Percentiles rank a stretch among this genome's conserved stretches.
These are phyloP conservation scores for Caenorhabditis afra DNA, from an alignment of 2,888 invertebrate species.

Conservation along the genomic window DNA sequence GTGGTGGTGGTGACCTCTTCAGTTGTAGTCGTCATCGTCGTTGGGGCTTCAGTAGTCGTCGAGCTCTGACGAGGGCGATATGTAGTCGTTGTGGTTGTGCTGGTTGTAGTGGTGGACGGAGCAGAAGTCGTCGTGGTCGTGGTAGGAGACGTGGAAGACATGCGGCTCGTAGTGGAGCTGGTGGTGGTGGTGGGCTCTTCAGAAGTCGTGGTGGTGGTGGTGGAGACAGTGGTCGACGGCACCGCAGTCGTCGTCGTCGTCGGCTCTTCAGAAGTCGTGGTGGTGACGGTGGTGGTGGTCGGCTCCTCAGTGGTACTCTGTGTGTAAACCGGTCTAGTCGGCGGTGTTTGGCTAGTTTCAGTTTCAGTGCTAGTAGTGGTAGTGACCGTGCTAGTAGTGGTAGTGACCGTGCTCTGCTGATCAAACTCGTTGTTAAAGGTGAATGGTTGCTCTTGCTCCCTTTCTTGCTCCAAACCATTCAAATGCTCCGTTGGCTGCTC, in stretches of 20 bases:
- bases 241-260: slow-evolving; percentile 2
- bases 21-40: slow-evolving; percentile 11
- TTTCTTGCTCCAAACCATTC: slow-evolving; percentile 30
- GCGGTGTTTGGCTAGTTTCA: slow-evolving; percentile 12
- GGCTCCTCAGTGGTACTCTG: slow-evolving; percentile 18
- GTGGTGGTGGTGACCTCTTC: slow-evolving; percentile 43
- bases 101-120: slow-evolving; percentile 17
- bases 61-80: slow-evolving; percentile 20
- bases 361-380: slow-evolving; percentile 25
- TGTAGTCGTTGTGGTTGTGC: slow-evolving; percentile 26
- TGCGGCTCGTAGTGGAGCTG: not conserved
- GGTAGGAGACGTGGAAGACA: slow-evolving; percentile 9
- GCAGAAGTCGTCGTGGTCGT: slow-evolving; percentile 22
- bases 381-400: slow-evolving; percentile 18
- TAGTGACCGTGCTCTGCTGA: slow-evolving; percentile 11
- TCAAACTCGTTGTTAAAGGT: slow-evolving; percentile 42
- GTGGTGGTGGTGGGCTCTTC: slow-evolving; percentile 49
- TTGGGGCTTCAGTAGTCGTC: slow-evolving; percentile 36
- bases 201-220: slow-evolving; percentile 46
- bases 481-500: too few species aligned
- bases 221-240: slow-evolving; percentile 25
- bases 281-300: slow-evolving; percentile 6
- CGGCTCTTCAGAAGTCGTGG: slow-evolving; percentile 13
- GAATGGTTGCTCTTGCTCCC: slow-evolving; percentile 55
- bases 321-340: not conserved